phyloP scores from a whole-genome alignment of 2,113 vertebrate genomes.

The Odocoileus virginianus region DNA sequence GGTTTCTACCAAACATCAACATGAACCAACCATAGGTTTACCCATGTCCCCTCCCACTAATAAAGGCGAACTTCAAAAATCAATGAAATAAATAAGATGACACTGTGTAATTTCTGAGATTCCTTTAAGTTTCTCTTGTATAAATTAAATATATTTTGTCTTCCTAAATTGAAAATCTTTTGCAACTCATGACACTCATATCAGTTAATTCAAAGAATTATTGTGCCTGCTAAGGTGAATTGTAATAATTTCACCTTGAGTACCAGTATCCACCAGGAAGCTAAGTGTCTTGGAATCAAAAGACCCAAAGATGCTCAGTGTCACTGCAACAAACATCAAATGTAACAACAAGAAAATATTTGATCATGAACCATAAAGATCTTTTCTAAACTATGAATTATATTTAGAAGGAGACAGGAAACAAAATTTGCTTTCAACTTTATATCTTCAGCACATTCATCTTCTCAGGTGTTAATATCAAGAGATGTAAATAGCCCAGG shows the following conservation, averaged over 20 bases:
- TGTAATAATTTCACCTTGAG: neutral
- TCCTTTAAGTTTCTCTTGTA: neutral
- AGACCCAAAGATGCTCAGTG: slow-evolving; percentile 16
- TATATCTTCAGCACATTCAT: slow-evolving; percentile 63
- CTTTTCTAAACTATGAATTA: slow-evolving; percentile 57
- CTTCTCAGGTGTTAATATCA: slow-evolving; percentile 62
- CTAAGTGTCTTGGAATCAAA: slow-evolving; percentile 26
- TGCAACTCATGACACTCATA: neutral
- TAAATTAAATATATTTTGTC: neutral
- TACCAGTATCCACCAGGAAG: neutral
- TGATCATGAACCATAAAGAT: slow-evolving; percentile 67
- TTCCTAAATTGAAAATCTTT: neutral
- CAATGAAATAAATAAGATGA: neutral
- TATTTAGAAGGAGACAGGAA: slow-evolving; percentile 60
- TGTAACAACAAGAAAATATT: slow-evolving; percentile 59
- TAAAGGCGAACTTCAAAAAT: neutral
- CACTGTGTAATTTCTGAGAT: neutral
- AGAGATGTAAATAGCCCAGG: slow-evolving; percentile 49
- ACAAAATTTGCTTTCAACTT: slow-evolving; percentile 60
- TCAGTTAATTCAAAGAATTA: neutral
- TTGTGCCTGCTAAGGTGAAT: neutral
- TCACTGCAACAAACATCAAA: slow-evolving; percentile 58
- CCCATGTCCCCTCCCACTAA: neutral
- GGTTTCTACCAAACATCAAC: neutral
- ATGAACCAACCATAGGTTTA: neutral